phyloP scores from a whole-genome alignment of 2,888 invertebrate species.

The Cephonodes hylas region DNA sequence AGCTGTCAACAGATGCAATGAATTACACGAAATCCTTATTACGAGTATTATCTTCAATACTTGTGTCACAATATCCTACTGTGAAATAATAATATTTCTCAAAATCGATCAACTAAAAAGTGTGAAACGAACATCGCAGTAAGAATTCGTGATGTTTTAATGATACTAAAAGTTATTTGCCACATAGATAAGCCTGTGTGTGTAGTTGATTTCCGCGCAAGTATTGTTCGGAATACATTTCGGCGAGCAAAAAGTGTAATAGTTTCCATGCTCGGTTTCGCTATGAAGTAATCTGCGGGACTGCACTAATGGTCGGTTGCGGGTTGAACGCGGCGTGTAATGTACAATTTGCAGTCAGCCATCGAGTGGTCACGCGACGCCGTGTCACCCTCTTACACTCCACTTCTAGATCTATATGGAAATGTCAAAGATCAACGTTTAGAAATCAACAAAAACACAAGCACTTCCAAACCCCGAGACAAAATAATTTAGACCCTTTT shows the following conservation, averaged over 20 bases:
- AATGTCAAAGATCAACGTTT: background rate
- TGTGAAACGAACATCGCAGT: background rate
- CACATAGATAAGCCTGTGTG: background rate
- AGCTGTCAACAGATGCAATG: background rate
- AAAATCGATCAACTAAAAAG: background rate
- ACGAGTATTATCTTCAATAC: background rate
- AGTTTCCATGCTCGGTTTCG: conserved; percentile 69
- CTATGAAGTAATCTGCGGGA: conserved; percentile 73
- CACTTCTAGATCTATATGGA: conserved; percentile 11
- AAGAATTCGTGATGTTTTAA: background rate
- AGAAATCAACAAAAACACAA: background rate
- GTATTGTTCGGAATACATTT: conserved; percentile 2
- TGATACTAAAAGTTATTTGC: background rate
- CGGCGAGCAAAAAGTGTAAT: conserved; percentile 41
- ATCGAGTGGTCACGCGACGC: conserved; percentile 68
- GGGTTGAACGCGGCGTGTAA: conserved; percentile 64
- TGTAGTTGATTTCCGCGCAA: background rate
- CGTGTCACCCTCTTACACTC: conserved; percentile 24
- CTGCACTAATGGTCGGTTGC: conserved; percentile 75
- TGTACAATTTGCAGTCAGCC: conserved; percentile 71
- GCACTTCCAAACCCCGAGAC: no score
- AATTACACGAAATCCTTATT: background rate
- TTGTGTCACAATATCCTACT: background rate
- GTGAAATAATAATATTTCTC: background rate
- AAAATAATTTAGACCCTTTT: no score